Evolutionary conservation across 2,113 vertebrate genomes (phyloP).

Genomic region (Pungitius pungitius): DNA sequence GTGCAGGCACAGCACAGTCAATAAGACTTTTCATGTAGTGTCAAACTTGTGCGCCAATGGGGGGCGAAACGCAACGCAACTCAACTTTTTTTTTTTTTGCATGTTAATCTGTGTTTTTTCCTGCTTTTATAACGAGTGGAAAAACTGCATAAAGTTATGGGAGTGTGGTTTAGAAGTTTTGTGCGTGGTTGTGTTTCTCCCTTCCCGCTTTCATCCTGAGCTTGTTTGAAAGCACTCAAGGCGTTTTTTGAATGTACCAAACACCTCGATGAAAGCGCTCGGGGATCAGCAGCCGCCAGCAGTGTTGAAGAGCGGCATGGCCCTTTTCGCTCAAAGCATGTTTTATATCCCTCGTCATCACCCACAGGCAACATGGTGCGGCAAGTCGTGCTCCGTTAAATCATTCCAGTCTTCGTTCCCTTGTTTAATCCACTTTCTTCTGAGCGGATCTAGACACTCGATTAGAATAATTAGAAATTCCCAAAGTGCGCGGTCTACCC

Average conservation of each 20-base stretch:
- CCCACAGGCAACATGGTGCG: conserved; percentile 29
- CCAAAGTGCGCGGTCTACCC: conserved; percentile 31
- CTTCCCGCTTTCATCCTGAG: conserved; percentile 15
- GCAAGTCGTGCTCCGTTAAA: conserved; percentile 32
- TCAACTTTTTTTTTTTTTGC: background rate
- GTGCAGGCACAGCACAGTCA: conserved; percentile 34
- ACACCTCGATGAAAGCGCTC: conserved; percentile 34
- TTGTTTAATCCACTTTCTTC: conserved; percentile 35
- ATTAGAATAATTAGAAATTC: conserved; percentile 44
- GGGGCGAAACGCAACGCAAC: conserved; percentile 10
- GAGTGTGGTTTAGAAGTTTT: background rate
- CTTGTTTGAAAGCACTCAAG: conserved; percentile 23
- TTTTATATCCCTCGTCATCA: conserved; percentile 33
- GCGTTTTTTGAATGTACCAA: conserved; percentile 2
- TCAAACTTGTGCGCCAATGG: conserved; percentile 56
- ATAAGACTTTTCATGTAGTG: conserved; percentile 55
- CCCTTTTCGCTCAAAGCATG: conserved; percentile 19
- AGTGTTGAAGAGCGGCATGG: conserved; percentile 1
- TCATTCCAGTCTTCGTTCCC: background rate
- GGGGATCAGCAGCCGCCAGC: conserved; percentile 42
- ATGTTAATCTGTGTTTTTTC: background rate
- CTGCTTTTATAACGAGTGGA: background rate
- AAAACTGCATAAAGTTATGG: background rate
- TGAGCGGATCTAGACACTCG: conserved; percentile 31
- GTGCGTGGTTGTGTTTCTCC: background rate